These are phyloP conservation scores for Drosophila bipectinata DNA, from an alignment of 1,140 invertebrate genomes.

Conservation along the genomic window DNA sequence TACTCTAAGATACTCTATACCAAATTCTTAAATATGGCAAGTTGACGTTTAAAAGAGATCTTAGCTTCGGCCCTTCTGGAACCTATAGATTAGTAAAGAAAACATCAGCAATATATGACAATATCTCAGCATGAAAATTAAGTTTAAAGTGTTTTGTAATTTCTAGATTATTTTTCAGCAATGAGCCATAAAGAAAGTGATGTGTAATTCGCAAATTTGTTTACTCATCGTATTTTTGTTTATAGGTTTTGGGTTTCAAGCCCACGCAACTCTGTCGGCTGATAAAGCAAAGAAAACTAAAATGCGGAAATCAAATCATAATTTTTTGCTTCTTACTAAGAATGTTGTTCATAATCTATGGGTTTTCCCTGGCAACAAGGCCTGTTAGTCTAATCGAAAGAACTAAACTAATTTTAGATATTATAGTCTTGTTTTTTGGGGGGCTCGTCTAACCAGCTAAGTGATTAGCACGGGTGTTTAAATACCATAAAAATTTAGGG, in stretches of 20 bases:
- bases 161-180: background rate
- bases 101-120: background rate
- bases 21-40: too few species aligned
- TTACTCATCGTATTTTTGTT: constrained; percentile 38
- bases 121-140: background rate
- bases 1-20: too few species aligned
- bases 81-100: background rate
- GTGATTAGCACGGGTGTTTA: constrained; percentile 4
- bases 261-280: constrained; percentile 4
- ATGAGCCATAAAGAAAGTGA: constrained; percentile 3
- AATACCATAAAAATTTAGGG: background rate
- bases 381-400: background rate
- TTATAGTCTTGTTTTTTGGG: constrained; percentile 34
- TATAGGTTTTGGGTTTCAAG: constrained; percentile 18
- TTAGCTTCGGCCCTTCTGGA: background rate
- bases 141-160: background rate
- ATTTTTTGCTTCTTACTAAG: background rate
- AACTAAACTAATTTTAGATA: constrained; percentile 13
- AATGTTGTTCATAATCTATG: constrained; percentile 6
- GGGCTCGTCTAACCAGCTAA: constrained; percentile 44
- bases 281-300: constrained; percentile 27
- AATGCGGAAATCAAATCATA: constrained; percentile 8
- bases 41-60: background rate
- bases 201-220: constrained; percentile 31
- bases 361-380: constrained; percentile 17